Base-by-base conservation (phyloP, 2,797 vertebrate genomes). In the Champsocephalus esox region DNA sequence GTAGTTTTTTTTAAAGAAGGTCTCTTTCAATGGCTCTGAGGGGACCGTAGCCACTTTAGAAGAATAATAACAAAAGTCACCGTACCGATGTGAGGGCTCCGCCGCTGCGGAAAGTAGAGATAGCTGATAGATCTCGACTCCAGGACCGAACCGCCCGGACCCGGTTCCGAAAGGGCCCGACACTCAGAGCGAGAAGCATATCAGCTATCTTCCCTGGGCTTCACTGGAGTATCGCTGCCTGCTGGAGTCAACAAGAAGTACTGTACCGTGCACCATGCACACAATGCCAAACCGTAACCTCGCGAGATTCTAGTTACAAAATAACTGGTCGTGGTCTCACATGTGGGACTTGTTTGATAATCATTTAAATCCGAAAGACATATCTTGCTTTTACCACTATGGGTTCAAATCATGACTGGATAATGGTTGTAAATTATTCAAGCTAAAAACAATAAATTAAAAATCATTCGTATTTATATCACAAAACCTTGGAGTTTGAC, bases 151-250 rank as follows among this genome's bases (percentile, higher is more conserved):
- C 50, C 0, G 64, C 45, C 49, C 72, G 45, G 5, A 80, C 44
- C 8, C 88, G 85, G 79, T 75, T 84, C 73, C 86, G 81, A 55
- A 91, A 62, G 1, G 79, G 75, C 4, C 81, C 77, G 12, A 76
- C 57, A 46, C 70, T 54, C 6, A 66, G 16, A 28, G 67, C 86
- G 9, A 92, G 34, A 2, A 91, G 55, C 28, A 93, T 91, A 6
- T 28, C 64, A 7, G 52, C 45, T 19, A 48, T 51, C 8, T 0
- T 5, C 7, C 0, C 24, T 32, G 5, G 9, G 54, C 34, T 46
- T 38, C 48, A 21, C n/a, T 9, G 38, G 5, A 56, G 57, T 24
- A 17, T 38, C 8, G 13, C 16, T 19, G 14, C 57, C 57, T 43
- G 9, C 32, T 14, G 44, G 32, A 45, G 9, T 38, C 32, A 38